Percentiles rank a stretch among this genome's conserved stretches.
phyloP scores from a whole-genome alignment of 2,797 vertebrate species.

The Neosilurus hyrtlii region DNA sequence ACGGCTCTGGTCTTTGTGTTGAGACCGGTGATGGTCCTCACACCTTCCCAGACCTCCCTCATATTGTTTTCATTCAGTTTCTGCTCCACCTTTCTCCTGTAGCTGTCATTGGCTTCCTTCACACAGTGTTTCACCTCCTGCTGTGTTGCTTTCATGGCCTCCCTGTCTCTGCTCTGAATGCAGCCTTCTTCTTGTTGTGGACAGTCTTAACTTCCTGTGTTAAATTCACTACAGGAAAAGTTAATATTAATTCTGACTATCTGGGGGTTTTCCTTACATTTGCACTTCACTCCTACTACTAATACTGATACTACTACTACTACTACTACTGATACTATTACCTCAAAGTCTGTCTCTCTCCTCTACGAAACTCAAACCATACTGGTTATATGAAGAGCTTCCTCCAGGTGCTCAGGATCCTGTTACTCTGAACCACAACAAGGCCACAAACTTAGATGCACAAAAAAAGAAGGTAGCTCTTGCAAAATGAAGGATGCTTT shows the following conservation, averaged over 20 bases:
- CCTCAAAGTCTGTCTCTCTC: not conserved
- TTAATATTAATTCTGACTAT: not conserved
- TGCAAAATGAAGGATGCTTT: not conserved
- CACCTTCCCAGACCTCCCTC: too few relatives aligned
- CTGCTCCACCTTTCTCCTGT: too few relatives aligned
- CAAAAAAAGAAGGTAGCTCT: not conserved
- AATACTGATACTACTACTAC: too few relatives aligned
- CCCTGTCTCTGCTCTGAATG: too few relatives aligned
- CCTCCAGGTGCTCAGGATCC: constrained; percentile 1
- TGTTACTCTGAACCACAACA: constrained; percentile 20
- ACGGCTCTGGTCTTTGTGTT: too few relatives aligned
- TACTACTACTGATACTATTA: not conserved
- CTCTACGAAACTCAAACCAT: not conserved
- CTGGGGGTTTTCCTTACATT: not conserved
- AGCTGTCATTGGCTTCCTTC: too few relatives aligned
- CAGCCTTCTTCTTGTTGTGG: too few relatives aligned
- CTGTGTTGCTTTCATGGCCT: too few relatives aligned
- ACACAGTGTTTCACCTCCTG: too few relatives aligned
- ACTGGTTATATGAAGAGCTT: constrained; percentile 12
- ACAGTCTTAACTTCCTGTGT: too few relatives aligned
- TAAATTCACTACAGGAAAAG: not conserved
- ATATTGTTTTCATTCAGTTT: too few relatives aligned
- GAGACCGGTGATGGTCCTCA: too few relatives aligned
- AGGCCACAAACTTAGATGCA: constrained; percentile 6
- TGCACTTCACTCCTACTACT: not conserved